These are phyloP conservation scores for Teinopalpus imperialis DNA, from an alignment of 2,888 invertebrate species.

Conservation along the genomic window DNA sequence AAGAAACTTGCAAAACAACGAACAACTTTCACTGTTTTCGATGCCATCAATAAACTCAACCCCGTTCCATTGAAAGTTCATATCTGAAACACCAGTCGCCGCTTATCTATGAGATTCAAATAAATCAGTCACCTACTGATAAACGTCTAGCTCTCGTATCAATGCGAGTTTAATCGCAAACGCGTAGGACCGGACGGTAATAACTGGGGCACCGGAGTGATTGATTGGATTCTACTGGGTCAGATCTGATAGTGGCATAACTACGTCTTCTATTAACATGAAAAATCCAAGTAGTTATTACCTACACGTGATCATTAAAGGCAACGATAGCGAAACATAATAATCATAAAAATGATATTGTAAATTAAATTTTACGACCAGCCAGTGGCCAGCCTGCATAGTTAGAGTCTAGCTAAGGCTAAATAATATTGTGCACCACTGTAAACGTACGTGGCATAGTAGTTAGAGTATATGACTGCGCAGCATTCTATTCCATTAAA, in stretches of 20 bases:
- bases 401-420: no score
- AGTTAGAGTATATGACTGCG: no score
- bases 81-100: conserved; percentile 28
- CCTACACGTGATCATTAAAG: conserved; percentile 1
- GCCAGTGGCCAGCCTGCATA: no score
- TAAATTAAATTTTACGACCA: background rate
- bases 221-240: conserved; percentile 24
- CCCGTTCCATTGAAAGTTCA: conserved; percentile 28
- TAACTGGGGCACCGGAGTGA: conserved; percentile 37
- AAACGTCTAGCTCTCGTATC: conserved; percentile 31
- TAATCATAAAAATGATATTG: background rate
- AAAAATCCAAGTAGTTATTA: background rate
- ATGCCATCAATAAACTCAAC: conserved; percentile 28
- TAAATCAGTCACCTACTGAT: conserved; percentile 40
- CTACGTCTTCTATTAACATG: conserved; percentile 13
- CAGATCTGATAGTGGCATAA: conserved; percentile 24
- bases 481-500: no score
- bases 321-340: background rate
- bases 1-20: conserved; percentile 25
- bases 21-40: conserved; percentile 26
- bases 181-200: conserved; percentile 30
- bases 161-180: conserved; percentile 35
- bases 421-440: no score
- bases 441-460: no score
- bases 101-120: conserved; percentile 35